phyloP scores from a whole-genome alignment of 2,888 invertebrate genomes.

The Vesta saturnalis region DNA sequence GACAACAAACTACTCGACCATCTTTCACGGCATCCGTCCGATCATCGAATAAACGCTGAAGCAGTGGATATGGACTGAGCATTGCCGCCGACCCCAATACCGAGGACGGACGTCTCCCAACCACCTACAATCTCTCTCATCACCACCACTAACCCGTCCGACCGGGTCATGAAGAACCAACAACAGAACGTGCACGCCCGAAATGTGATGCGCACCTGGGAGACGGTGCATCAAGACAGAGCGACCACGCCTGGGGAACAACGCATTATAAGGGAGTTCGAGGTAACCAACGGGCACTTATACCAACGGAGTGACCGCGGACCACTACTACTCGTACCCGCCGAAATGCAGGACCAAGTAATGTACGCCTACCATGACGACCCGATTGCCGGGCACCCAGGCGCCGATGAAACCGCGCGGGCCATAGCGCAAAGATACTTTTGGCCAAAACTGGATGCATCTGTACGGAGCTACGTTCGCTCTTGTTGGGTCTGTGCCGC shows the following conservation, averaged over 20 bases:
- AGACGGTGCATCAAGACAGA: neutral
- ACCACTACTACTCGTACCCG: neutral
- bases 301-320: neutral
- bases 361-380: conserved; percentile 27
- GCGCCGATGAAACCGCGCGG: conserved; percentile 39
- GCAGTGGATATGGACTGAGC: neutral
- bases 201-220: too few species aligned
- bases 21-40: conserved; percentile 36
- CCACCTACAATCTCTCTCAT: too few species aligned
- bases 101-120: neutral
- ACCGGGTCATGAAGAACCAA: too few species aligned
- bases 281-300: neutral
- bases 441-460: conserved; percentile 26
- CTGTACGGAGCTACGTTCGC: conserved; percentile 44
- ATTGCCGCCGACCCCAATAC: neutral
- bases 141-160: too few species aligned
- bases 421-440: conserved; percentile 20
- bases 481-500: conserved; percentile 20
- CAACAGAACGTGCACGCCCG: too few species aligned
- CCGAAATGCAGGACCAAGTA: neutral
- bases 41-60: neutral
- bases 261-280: neutral
- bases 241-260: neutral
- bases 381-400: conserved; percentile 39
- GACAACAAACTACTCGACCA: conserved; percentile 39